Percentiles rank a stretch among this genome's conserved stretches.
Evolutionary conservation across 2,888 invertebrate species (phyloP).

Genomic region (Imbricaverruca yamaguchii): DNA sequence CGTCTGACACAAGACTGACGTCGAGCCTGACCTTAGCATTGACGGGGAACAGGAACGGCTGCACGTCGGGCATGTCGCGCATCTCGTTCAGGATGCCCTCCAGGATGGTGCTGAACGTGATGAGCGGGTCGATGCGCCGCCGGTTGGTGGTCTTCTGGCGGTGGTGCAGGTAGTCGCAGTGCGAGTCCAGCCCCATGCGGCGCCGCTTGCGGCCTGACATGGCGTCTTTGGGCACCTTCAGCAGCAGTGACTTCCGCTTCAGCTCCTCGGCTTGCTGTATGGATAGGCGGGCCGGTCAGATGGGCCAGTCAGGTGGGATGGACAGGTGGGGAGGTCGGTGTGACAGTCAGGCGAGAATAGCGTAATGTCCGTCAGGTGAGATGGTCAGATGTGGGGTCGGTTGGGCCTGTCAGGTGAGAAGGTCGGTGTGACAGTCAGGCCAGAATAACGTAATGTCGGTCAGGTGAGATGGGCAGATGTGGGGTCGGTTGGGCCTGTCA

Average conservation of each 20-base stretch:
- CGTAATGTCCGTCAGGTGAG: too few relatives aligned
- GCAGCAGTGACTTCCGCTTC: slow-evolving; percentile 64
- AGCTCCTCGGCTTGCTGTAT: slow-evolving; percentile 74
- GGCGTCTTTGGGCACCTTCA: slow-evolving; percentile 69
- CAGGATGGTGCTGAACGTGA: slow-evolving; percentile 73
- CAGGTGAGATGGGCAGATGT: too few relatives aligned
- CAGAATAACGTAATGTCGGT: too few relatives aligned
- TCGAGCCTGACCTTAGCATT: slow-evolving; percentile 63
- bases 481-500: too few relatives aligned
- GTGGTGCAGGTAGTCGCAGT: slow-evolving; percentile 78
- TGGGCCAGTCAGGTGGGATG: too few relatives aligned
- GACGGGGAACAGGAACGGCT: slow-evolving; percentile 89
- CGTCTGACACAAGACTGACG: too few relatives aligned
- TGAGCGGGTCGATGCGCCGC: slow-evolving; percentile 88
- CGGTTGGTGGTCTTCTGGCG: slow-evolving; percentile 77
- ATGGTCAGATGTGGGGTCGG: too few relatives aligned
- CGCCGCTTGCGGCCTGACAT: slow-evolving; percentile 52
- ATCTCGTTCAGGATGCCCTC: slow-evolving; percentile 89
- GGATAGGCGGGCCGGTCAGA: neutral
- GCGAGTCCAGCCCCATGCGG: slow-evolving; percentile 57
- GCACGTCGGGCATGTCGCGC: slow-evolving; percentile 82
- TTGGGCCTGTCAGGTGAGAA: too few relatives aligned
- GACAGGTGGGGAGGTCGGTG: too few relatives aligned
- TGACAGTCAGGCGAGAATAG: too few relatives aligned
- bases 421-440: too few relatives aligned